Evolutionary conservation across 2,888 invertebrate genomes (phyloP), one percentile per base, ranked within the genome.

Genomic region (Drosophila tanythrix): DNA sequence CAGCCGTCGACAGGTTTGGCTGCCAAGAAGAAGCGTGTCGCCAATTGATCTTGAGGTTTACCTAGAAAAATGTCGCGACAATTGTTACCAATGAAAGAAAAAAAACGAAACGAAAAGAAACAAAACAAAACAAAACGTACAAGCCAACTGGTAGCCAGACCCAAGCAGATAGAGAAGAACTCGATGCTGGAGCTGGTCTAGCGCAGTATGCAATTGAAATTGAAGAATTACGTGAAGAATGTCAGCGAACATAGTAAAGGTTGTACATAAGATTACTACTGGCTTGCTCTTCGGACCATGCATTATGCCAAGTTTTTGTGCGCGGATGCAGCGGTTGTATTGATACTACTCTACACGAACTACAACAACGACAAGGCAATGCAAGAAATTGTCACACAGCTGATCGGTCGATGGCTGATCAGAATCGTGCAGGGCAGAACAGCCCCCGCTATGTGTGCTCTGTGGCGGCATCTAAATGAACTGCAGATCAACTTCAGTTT

Each of bases 21-120:
- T 83, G 89, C 90, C 83, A 79, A 84, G 81, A 81, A 92, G 92
- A 92, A 92, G 91, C 91, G 91, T 92, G 91, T 92, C 91, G 91
- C 91, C 91, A 92, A 92, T 92, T 91, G 92, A 90, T 91, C 92
- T 91, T 92, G 92, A 92, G 92, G 86, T 89, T 91, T 92, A 92
- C 91, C 90, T 92, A 92, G 91, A 92, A 92, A 92, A 92, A 92
- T 91, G 91, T 92, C 91, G 91, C 91, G 91, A 92, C 91, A 90
- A 91, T 86, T 86, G 82, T 82, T 76, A 61, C 57, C 70, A 70
- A 66, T 61, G 66, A 38, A 59, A 70, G 73, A 74, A 62, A 70
- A 70, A 56, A 70, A 70, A 76, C 58, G 66, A 68, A 38, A 57
- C 52, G 18, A 40, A 43, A 71, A 63, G 35, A 36, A 65, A 48